Evolutionary conservation across 1,140 invertebrate species (phyloP), one percentile per base, ranked within the genome.

Genomic region (Atopsyche davidsoni): DNA sequence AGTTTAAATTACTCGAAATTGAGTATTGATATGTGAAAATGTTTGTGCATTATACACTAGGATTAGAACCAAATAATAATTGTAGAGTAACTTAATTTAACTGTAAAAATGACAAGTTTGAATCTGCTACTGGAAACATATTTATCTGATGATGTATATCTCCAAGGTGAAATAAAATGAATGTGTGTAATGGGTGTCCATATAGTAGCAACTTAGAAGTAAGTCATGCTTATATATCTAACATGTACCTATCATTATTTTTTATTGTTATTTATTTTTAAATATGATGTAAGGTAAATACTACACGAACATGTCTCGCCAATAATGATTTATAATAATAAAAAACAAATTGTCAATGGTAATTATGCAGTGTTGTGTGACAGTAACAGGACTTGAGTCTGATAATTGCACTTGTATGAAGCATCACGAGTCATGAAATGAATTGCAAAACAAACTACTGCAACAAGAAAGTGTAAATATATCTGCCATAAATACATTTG

Each of bases 211-310:
- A 19, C 23, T 53, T 40, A 35, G 24, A 13, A 42, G 19, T 53
- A 53, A 46, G 44, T 40, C 41, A 42, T 53, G 51, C 51, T 53
- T 53, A 47, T 52, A 45, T 52, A 52, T 52, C 43, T 42, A 48
- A 40, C 19, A 28, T 44, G 45, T 53, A 46, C 43, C 43, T 41
- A 53, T 41, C 35, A 47, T 53, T 47, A 24, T 53, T 38, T 47
- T 53, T 53, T 46, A 53, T 47, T 53, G 51, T 53, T 53, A 47
- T 53, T 53, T 47, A 46, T 52, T 52, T 52, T 52, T 52, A 52
- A 43, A 44, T 23, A 52, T 45, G 13, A 52, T 45, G 41, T 45
- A 45, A 43, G 43, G 40, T 36, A 22, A 43, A 51, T 46, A 48
- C 19, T 48, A 48, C 45, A 46, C 24, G 50, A 32, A 51, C 34